A percentile compares a stretch with the other conserved stretches of the same genome.
Evolutionary conservation across 2,797 vertebrate genomes (phyloP).

Genomic region (Tragelaphus eurycerus): DNA sequence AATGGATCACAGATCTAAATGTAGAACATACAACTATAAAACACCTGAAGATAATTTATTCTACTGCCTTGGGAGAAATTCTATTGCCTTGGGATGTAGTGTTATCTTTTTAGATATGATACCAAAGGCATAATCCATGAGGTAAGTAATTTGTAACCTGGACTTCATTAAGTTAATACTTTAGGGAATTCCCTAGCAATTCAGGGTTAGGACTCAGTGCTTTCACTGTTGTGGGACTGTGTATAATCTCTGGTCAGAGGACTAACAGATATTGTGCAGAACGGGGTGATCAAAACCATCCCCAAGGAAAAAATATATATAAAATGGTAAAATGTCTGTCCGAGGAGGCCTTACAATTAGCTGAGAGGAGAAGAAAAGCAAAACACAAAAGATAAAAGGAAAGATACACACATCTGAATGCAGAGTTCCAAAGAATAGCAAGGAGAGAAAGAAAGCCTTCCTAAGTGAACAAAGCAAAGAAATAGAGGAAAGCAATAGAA

Average conservation of each 20-base stretch:
- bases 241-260: neutral
- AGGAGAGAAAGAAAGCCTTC: neutral
- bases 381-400: neutral
- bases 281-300: neutral
- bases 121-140: neutral
- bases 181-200: neutral
- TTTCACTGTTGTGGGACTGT: neutral
- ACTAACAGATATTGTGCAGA: neutral
- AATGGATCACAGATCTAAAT: neutral
- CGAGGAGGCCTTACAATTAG: neutral
- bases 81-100: neutral
- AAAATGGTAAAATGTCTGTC: neutral
- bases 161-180: neutral
- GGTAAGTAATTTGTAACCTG: neutral
- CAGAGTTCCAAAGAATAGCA: neutral
- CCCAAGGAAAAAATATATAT: neutral
- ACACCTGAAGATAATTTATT: neutral
- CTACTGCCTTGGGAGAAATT: neutral
- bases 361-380: neutral
- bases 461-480: neutral
- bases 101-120: neutral
- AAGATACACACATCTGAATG: neutral
- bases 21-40: neutral
- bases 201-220: neutral
- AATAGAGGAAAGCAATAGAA: neutral